These are phyloP conservation scores for Thripadectes ignobilis DNA, from an alignment of 2,797 vertebrate species.

Conservation along the genomic window DNA sequence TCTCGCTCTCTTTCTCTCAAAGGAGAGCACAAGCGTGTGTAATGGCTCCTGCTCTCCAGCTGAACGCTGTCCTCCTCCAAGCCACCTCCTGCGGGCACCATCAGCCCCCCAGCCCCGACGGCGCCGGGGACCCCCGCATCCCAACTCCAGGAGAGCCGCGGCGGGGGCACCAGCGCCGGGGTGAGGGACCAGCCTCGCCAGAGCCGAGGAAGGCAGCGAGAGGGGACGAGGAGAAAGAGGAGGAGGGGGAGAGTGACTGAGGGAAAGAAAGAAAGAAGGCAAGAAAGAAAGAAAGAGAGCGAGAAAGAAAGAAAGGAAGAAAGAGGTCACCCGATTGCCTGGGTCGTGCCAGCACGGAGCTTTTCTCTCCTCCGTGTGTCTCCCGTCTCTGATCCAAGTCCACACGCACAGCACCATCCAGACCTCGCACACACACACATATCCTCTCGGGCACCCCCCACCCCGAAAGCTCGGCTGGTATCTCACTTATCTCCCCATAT, in stretches of 20 bases:
- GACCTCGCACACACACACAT: conserved; percentile 45
- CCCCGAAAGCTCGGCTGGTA: conserved; percentile 64
- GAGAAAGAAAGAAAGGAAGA: conserved; percentile 73
- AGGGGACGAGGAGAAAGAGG: conserved; percentile 48
- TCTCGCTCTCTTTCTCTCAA: conserved; percentile 55
- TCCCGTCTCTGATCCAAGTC: conserved; percentile 72
- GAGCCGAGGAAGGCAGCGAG: conserved; percentile 37
- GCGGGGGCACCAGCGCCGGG: conserved; percentile 63
- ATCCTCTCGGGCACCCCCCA: conserved; percentile 64
- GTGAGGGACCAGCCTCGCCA: conserved; percentile 70
- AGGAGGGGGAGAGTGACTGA: background rate
- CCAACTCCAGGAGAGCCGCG: conserved; percentile 70
- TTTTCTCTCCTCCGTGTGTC: conserved; percentile 67
- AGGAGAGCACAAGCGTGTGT: conserved; percentile 83
- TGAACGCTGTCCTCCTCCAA: conserved; percentile 82
- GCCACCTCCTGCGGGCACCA: conserved; percentile 69
- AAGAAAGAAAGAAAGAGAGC: conserved; percentile 8
- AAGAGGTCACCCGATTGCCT: conserved; percentile 79
- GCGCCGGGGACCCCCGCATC: conserved; percentile 76
- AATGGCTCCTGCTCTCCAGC: conserved; percentile 92
- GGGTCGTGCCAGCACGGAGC: conserved; percentile 73
- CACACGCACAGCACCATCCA: conserved; percentile 70
- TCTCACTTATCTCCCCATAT: conserved; percentile 72
- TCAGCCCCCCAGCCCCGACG: conserved; percentile 55
- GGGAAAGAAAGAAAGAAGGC: background rate